Base-by-base conservation (phyloP, 2,888 invertebrate genomes). In the Drosophila fulvimacula region DNA sequence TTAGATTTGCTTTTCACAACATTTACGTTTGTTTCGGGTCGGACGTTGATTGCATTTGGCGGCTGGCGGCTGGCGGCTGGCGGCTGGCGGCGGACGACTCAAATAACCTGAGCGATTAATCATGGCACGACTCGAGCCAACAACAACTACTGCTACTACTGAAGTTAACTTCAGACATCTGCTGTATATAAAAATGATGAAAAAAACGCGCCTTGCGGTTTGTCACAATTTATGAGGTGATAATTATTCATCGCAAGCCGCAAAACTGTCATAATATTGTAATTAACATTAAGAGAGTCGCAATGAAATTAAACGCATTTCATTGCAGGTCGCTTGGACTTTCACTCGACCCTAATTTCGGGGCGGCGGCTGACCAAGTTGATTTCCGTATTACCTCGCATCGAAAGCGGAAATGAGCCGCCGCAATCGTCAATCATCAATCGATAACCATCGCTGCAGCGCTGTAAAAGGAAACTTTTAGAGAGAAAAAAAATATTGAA, bases 1-100 rank as follows among this genome's bases (percentile, higher is more conserved):
- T 92, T 92, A 92, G 92, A 91, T 92, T 91, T 91, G 85, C 91
- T 87, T 90, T 90, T 90, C 90, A 90, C 90, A 91, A 91, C 88
- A 90, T 89, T 89, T 90, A 82, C 88, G 85, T 89, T 89, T 72
- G 51, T 42, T 42, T 36, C 52, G 19, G 79, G 13, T 49, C 51
- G 62, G 44, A 69, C 82, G 87, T 83, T 82, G 84, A 87, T 78
- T 84, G 79, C 84, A 88, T 86, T 88, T 88, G 83, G 69, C 84
- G 86, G 78, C 82, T 74, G 83, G 27, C 19, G 19, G 5, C 46
- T 17, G 48, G 32, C 80, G 72, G 76, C 85, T 83, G n/a, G n/a
- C n/a, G n/a, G n/a, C n/a, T n/a, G n/a, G 32, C 19, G 19, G 5
- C 44, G n/a, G 46, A 48, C 80, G 72, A 79, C 86, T 83, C 90